Evolutionary conservation across 2,797 vertebrate species (phyloP).

Genomic region (Pseudocheirus occidentalis): DNA sequence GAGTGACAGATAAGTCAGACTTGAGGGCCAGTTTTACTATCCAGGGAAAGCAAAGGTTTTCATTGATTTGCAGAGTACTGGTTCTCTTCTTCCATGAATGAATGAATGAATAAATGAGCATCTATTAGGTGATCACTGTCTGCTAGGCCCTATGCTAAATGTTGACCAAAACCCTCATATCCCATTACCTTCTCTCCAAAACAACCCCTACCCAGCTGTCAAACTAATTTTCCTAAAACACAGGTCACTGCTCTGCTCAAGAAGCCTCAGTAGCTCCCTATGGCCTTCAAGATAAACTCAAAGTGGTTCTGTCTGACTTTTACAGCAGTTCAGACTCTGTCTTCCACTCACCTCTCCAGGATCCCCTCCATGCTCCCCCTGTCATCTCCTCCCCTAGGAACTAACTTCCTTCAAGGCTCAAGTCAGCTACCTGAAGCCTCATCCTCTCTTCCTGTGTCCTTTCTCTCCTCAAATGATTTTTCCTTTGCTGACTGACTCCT

Average conservation of each 20-base stretch:
- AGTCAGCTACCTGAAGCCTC: not conserved
- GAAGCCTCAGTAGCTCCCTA: not conserved
- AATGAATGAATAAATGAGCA: not conserved
- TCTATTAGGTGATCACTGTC: not conserved
- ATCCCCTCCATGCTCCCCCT: fast-evolving
- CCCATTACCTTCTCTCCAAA: not conserved
- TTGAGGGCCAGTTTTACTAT: not conserved
- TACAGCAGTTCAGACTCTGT: not conserved
- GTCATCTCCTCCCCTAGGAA: not conserved
- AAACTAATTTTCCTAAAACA: not conserved
- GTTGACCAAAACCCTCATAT: not conserved
- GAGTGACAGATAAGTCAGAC: not conserved
- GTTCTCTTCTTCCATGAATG: not conserved
- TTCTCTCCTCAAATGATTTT: not conserved
- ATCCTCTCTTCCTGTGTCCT: not conserved
- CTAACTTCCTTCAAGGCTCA: not conserved
- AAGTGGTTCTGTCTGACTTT: not conserved
- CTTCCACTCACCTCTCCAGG: not conserved
- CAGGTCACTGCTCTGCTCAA: not conserved
- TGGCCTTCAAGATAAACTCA: not conserved
- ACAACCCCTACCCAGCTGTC: not conserved
- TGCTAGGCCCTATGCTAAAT: not conserved
- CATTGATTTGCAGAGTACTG: not conserved
- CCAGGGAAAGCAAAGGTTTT: not conserved
- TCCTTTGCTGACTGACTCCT: not conserved